Conservation (phyloP, 2,888 invertebrate genomes). For the Abrostola tripartita region DNA sequence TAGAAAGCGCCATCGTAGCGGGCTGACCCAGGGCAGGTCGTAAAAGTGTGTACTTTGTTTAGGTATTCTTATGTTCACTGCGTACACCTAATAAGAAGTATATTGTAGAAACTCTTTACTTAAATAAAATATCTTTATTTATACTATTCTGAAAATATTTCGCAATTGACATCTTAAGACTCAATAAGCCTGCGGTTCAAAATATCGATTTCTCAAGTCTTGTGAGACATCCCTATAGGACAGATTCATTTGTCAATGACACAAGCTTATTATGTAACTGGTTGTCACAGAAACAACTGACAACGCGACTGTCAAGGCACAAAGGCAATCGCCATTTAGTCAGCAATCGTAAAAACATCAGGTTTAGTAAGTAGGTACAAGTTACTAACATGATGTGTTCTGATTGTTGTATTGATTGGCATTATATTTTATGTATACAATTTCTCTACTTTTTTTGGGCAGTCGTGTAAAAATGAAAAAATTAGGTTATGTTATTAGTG, state of each 20-base stretch:
- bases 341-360: conserved; percentile 45
- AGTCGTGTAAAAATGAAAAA: too few relatives aligned
- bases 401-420: background rate
- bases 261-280: conserved; percentile 50
- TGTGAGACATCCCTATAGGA: conserved; percentile 36
- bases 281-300: conserved; percentile 45
- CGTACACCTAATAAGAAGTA: too few relatives aligned
- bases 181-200: background rate
- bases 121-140: too few relatives aligned
- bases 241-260: conserved; percentile 56
- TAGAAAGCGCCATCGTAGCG: too few relatives aligned
- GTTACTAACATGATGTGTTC: conserved; percentile 18
- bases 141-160: too few relatives aligned
- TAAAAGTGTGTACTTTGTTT: too few relatives aligned
- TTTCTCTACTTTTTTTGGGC: too few relatives aligned
- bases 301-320: conserved; percentile 43
- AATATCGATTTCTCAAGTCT: background rate
- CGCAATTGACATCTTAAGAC: background rate
- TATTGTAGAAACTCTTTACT: too few relatives aligned
- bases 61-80: too few relatives aligned
- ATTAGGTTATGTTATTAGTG: too few relatives aligned
- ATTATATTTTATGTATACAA: too few relatives aligned
- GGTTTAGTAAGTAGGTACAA: conserved; percentile 21
- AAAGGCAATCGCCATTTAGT: conserved; percentile 41
- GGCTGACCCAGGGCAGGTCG: too few relatives aligned